Evolutionary conservation across 2,888 invertebrate genomes (phyloP), one percentile per base, ranked within the genome.

Genomic region (Sylvicola cinctus): DNA sequence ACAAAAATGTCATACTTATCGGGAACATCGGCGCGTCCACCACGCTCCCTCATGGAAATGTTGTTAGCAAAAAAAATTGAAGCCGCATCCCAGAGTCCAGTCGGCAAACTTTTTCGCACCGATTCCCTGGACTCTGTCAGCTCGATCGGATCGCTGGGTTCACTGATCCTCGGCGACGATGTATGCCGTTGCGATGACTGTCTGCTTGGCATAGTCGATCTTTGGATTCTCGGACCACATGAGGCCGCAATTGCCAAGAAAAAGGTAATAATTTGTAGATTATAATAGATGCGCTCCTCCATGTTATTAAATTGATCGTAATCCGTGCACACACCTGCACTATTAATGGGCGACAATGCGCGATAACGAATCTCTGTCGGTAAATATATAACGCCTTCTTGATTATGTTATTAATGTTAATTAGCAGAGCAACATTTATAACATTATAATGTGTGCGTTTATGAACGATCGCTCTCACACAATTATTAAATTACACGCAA

Each of bases 161-260:
- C 79, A 6, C 46, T 69, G 41, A 62, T 70, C 5, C 47, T 56
- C 29, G 52, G 55, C 32, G 74, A 74, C 52, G 79, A 79, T 48
- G 72, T 80, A 42, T 83, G 83, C 54, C 65, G 73, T 40, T 84
- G 83, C 52, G 83, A 83, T 51, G 83, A 84, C 54, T 83, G 83
- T 46, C 59, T 83, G 39, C 63, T 83, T 43, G 83, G 80, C 4
- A 83, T 83, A 42, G 79, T 73, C 43, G 83, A 83, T 60, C 65
- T 72, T 43, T 76, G 78, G 51, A 63, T 66, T 48, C 62, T 63
- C 30, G 58, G 51, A 32, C 66, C 68, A 34, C 55, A 56, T 31
- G 68, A 66, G 43, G 54, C 54, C 40, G 57, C 61, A 28, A 65
- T 61, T 41, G 60, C 56, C 41, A 61, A 62, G 44, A 74, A 65